A percentile compares a stretch with the other conserved stretches of the same genome.
Evolutionary conservation across 1,140 invertebrate species (phyloP).

Genomic region (Arctopsyche grandis): DNA sequence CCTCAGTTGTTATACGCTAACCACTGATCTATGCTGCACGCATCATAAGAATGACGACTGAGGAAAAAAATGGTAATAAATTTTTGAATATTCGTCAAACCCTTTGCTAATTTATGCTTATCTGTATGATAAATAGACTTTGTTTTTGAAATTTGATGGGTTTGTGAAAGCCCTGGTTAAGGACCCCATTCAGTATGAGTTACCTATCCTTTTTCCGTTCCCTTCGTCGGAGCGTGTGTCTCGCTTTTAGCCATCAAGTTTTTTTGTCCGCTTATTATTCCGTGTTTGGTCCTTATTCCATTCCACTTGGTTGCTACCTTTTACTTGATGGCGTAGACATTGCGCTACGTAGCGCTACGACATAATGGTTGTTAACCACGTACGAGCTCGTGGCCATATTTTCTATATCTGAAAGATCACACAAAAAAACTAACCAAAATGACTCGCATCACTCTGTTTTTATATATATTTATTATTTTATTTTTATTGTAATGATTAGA

Average conservation of each 20-base stretch:
- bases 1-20: too few species aligned
- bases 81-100: too few species aligned
- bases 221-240: neutral
- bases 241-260: constrained; percentile 48
- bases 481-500: neutral
- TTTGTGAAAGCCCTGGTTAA: neutral
- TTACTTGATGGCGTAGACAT: constrained; percentile 40
- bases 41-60: too few species aligned
- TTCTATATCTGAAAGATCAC: neutral
- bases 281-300: constrained; percentile 53
- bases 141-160: too few species aligned
- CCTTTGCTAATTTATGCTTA: too few species aligned
- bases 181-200: neutral
- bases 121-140: too few species aligned
- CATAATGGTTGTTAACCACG: constrained; percentile 48
- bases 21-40: too few species aligned
- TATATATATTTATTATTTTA: neutral
- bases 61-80: too few species aligned
- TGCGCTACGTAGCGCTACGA: constrained; percentile 24
- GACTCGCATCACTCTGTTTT: neutral
- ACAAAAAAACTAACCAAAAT: neutral
- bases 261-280: constrained; percentile 53
- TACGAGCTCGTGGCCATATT: constrained; percentile 38
- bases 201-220: constrained; percentile 1
- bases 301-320: constrained; percentile 49